A percentile compares a stretch with the other conserved stretches of the same genome.
Conservation (phyloP, 2,888 invertebrate genomes). For the Trichogramma evanescens region DNA sequence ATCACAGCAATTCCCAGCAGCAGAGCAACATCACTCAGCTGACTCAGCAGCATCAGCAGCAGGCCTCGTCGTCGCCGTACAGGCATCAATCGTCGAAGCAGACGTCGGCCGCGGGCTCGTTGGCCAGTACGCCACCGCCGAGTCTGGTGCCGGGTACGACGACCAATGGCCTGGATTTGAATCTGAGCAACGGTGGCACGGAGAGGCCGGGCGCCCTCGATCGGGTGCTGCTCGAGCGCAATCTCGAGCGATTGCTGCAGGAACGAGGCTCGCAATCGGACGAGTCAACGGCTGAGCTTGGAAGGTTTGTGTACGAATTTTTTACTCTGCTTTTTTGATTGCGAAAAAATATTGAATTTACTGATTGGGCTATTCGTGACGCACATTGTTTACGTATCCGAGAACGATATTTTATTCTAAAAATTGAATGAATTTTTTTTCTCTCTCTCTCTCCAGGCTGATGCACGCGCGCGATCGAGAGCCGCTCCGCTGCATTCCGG, state of each 20-base stretch:
- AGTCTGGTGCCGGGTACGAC: slow-evolving; percentile 23
- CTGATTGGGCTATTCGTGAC: background rate
- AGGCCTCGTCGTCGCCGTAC: slow-evolving; percentile 38
- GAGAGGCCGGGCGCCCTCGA: slow-evolving; percentile 52
- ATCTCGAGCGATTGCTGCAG: slow-evolving; percentile 57
- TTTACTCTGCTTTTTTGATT: background rate
- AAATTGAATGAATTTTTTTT: background rate
- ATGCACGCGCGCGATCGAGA: slow-evolving; percentile 55
- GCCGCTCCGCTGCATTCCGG: slow-evolving; percentile 48
- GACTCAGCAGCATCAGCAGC: slow-evolving; percentile 32
- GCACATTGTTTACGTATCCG: no score
- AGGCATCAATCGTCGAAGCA: slow-evolving; percentile 24
- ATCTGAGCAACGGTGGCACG: slow-evolving; percentile 34
- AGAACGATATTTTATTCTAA: background rate
- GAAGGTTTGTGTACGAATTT: slow-evolving; percentile 31
- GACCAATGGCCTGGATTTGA: slow-evolving; percentile 22
- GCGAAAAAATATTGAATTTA: background rate
- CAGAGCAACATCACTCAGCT: slow-evolving; percentile 38
- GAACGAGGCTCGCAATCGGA: slow-evolving; percentile 46
- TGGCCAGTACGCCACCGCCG: slow-evolving; percentile 33
- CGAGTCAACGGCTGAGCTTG: slow-evolving; percentile 38
- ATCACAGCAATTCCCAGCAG: slow-evolving; percentile 34
- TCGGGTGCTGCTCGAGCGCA: slow-evolving; percentile 62
- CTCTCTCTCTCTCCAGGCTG: slow-evolving; percentile 41
- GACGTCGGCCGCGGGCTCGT: slow-evolving; percentile 37